Percentiles rank a stretch among this genome's conserved stretches.
These are phyloP conservation scores for Paramuricea clavata DNA, from an alignment of 92 coral and sea anemone species.

Conservation along the genomic window DNA sequence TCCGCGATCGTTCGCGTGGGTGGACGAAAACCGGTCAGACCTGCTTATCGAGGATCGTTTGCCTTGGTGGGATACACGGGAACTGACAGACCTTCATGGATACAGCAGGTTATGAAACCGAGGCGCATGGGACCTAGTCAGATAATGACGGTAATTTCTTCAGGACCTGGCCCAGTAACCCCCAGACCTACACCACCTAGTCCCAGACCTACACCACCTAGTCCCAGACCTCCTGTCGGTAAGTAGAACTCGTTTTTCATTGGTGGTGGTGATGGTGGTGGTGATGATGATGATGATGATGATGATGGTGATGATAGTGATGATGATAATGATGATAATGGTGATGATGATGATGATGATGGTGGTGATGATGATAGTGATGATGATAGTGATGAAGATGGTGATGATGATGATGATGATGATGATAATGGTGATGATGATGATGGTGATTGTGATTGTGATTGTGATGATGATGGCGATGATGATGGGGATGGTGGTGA, in stretches of 20 bases:
- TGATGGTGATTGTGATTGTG: background rate
- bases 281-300: background rate
- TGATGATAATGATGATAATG: too few relatives aligned
- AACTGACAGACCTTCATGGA: background rate
- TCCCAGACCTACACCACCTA: background rate
- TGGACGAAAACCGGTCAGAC: background rate
- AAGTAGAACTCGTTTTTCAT: background rate
- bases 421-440: too few relatives aligned
- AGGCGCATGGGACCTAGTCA: conserved; percentile 1
- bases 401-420: too few relatives aligned
- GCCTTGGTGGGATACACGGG: conserved; percentile 6
- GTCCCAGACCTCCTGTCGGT: conserved; percentile 27
- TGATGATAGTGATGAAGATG: too few relatives aligned
- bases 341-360: too few relatives aligned
- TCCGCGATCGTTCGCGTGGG: background rate
- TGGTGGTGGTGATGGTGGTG: background rate
- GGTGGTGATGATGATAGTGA: too few relatives aligned
- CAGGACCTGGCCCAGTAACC: background rate
- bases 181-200: background rate
- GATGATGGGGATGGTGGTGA: too few relatives aligned
- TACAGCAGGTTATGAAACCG: background rate
- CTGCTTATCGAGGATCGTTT: conserved; percentile 18
- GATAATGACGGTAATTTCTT: background rate
- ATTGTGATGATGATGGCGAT: too few relatives aligned
- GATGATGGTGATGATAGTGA: background rate